Evolutionary conservation across 1,140 invertebrate species (phyloP), one percentile per base, ranked within the genome.

Genomic region (Chelonus insularis): DNA sequence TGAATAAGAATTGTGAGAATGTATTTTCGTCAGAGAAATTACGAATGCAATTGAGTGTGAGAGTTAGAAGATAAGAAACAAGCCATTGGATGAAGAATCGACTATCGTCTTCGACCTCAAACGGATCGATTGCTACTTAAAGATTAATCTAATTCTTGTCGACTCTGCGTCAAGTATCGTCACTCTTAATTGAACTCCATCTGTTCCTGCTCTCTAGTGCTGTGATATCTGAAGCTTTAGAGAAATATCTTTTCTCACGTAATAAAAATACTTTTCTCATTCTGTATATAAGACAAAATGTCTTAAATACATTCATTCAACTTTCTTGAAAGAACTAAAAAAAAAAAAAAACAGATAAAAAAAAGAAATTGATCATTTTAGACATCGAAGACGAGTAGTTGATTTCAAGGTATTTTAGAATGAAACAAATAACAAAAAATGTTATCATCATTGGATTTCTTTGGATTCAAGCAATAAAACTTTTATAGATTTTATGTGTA

Each of bases 101-200:
- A 57, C 41, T 29, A 14, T 14, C 39, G 54, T 25, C 58, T 41
- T 52, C 36, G 34, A 43, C 34, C 57, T 60, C 34, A 32, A 29
- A 32, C 14, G 50, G 39, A 60, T 60, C 58, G 58, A 60, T 60
- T 37, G 50, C 39, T 23, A 60, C 50, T 54, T 41, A 16, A 29
- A 43, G 37, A 60, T 60, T 60, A 60, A 60, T 60, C 58, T 48
- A 60, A 60, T 60, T 60, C 39, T 21, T 51, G 47, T 18, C 37
- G 23, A 54, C 50, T 39, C 50, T 54, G 45, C 39, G 39, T 60
- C 39, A 18, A 39, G 23, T 48, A 47, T 11, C 39, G 14, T 25
- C 12, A 45, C 39, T 20, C 47, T 41, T 60, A 51, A 60, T 51
- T 51, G 58, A 43, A 50, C 48, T 51, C 50, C 52, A 37, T 55